Percentiles rank a stretch among this genome's conserved stretches.
Evolutionary conservation across 2,888 invertebrate genomes (phyloP).

Genomic region (Strigamia crassipes): DNA sequence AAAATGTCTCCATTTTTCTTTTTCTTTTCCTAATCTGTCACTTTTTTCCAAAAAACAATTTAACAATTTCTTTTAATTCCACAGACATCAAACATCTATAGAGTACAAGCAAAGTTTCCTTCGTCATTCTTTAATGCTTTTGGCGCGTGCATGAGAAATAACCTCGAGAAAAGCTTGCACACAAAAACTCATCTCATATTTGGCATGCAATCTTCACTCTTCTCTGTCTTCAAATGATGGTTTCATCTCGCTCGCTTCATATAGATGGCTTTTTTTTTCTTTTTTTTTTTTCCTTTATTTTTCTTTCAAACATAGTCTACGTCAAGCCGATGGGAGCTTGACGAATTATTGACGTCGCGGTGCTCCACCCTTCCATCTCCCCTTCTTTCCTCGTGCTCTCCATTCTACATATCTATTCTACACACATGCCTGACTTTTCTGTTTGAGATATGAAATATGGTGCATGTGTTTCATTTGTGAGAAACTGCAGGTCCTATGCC

Average conservation of each 20-base stretch:
- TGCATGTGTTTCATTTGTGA: slow-evolving; percentile 40
- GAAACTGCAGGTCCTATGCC: slow-evolving; percentile 40
- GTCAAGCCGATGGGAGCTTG: slow-evolving; percentile 42
- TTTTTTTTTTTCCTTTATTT: background rate
- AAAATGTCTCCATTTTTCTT: background rate
- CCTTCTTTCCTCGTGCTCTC: slow-evolving; percentile 17
- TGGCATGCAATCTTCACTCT: slow-evolving; percentile 42
- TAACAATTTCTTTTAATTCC: background rate
- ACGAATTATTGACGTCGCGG: slow-evolving; percentile 40
- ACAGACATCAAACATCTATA: background rate
- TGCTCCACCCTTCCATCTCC: background rate
- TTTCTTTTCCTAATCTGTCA: background rate
- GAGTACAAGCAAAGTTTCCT: slow-evolving; percentile 4
- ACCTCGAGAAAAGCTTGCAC: slow-evolving; percentile 40
- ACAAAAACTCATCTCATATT: slow-evolving; percentile 42
- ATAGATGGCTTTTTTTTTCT: slow-evolving; percentile 27
- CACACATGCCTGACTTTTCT: slow-evolving; percentile 40
- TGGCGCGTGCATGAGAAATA: slow-evolving; percentile 42
- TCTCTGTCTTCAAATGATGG: slow-evolving; percentile 42
- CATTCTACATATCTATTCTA: slow-evolving; percentile 40
- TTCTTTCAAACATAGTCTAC: slow-evolving; percentile 14
- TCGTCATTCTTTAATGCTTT: slow-evolving; percentile 18
- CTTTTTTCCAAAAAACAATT: background rate
- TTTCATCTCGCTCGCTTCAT: slow-evolving; percentile 42
- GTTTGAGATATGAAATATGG: slow-evolving; percentile 40